Evolutionary conservation across 2,888 invertebrate genomes (phyloP).

Genomic region (Blastobasis adustella): DNA sequence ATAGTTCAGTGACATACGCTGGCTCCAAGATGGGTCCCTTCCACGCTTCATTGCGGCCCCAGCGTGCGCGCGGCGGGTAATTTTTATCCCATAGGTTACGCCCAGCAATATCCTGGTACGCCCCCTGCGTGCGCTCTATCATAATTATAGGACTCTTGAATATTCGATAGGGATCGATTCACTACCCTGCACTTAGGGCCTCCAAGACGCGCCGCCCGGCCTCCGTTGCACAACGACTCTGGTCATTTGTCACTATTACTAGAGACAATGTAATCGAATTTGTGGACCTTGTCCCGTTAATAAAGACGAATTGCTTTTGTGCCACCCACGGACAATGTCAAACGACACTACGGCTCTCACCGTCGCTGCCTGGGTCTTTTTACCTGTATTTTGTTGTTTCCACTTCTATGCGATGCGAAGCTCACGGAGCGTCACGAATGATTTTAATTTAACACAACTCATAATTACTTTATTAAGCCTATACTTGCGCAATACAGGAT

Average conservation of each 20-base stretch:
- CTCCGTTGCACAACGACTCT: too few relatives aligned
- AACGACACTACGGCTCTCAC: too few relatives aligned
- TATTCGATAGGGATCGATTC: slow-evolving; percentile 9
- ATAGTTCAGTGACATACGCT: slow-evolving; percentile 8
- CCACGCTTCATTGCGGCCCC: too few relatives aligned
- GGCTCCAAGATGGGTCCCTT: neutral
- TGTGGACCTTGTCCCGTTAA: too few relatives aligned
- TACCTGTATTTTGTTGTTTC: too few relatives aligned
- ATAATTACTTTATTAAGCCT: slow-evolving; percentile 45
- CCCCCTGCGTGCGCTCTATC: slow-evolving; percentile 13
- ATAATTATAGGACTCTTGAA: slow-evolving; percentile 17
- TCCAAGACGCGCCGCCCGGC: too few relatives aligned
- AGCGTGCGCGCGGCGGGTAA: neutral
- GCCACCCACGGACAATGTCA: too few relatives aligned
- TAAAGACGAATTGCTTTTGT: too few relatives aligned
- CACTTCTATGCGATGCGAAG: slow-evolving; percentile 7
- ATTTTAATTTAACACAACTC: slow-evolving; percentile 30
- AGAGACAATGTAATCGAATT: too few relatives aligned
- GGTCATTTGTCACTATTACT: too few relatives aligned
- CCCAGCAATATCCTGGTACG: slow-evolving; percentile 19
- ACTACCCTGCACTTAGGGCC: too few relatives aligned
- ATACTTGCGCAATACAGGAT: slow-evolving; percentile 37
- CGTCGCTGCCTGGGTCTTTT: too few relatives aligned
- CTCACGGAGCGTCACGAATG: slow-evolving; percentile 40
- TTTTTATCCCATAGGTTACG: slow-evolving; percentile 19